These are phyloP conservation scores for Troglohyphantes excavatus DNA, from an alignment of 2,888 invertebrate species.

Conservation along the genomic window DNA sequence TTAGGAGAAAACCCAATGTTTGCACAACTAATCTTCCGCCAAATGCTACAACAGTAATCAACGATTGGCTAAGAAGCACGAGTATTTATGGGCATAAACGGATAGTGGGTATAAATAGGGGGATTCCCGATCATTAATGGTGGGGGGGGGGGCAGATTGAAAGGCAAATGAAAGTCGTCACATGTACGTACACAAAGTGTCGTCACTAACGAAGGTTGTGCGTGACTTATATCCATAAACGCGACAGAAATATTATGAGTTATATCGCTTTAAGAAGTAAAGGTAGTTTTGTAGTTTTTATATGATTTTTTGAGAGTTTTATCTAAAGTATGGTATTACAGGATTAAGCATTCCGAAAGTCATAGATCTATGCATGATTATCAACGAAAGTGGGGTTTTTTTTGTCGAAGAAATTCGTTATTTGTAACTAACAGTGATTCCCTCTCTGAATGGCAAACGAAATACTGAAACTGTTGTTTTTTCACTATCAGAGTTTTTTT, in stretches of 20 bases:
- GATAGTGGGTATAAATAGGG: slow-evolving; percentile 11
- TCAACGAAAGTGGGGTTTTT: too few species aligned
- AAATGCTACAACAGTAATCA: background rate
- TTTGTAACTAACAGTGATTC: too few species aligned
- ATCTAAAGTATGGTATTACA: too few species aligned
- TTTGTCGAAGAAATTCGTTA: too few species aligned
- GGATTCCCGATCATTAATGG: slow-evolving; percentile 40
- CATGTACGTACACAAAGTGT: slow-evolving; percentile 57
- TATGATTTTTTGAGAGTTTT: background rate
- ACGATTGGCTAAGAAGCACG: background rate
- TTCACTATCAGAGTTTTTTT: too few species aligned
- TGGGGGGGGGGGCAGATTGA: slow-evolving; percentile 12
- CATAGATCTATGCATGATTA: too few species aligned
- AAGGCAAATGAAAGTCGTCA: slow-evolving; percentile 45
- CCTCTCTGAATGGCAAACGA: too few species aligned
- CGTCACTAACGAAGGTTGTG: slow-evolving; percentile 54
- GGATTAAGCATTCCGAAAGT: too few species aligned
- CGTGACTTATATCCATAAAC: slow-evolving; percentile 56
- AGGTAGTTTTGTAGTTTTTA: background rate
- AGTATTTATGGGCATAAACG: background rate
- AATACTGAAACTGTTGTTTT: too few species aligned
- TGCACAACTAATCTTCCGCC: background rate
- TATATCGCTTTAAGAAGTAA: background rate
- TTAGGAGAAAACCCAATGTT: background rate
- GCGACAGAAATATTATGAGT: slow-evolving; percentile 2